Base-by-base conservation (phyloP, 2,888 invertebrate species). In the Drosophila setosimentum region DNA sequence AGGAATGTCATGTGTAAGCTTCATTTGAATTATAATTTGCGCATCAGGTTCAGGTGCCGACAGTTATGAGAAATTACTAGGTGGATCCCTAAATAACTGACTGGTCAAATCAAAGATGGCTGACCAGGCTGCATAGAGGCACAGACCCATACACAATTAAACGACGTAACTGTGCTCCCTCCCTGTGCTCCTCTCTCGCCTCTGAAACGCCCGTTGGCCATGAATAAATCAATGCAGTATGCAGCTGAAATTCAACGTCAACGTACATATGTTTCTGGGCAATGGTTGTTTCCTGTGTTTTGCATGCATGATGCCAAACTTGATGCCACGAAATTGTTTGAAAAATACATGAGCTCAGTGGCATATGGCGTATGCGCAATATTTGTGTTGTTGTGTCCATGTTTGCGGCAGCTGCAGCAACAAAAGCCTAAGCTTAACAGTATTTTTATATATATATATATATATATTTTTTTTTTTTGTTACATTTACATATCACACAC, bases 311-410 rank as follows among this genome's bases (percentile, higher is more conserved):
- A 64, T 78, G 76, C 51, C 74, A 62, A 83, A 78, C 76, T 55
- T 37, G 55, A n/a, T 55, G 37, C 55, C n/a, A 73, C 71, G 71
- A 60, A 71, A 61, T 60, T 68, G 69, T 48, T 77, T 77, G 62
- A 77, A 80, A 79, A 50, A 79, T 79, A 67, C 59, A 80, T 79
- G 70, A 73, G 57, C 42, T 42, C 13, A 29, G 48, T 71, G 55
- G 61, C 81, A 85, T 77, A 83, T 73, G 87, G 83, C 85, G 87
- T 87, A 85, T 85, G 87, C 83, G 83, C 79, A 80, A 85, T 85
- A 71, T 85, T 84, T 84, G 83, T 70, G 37, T 55, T 60, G 57
- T 55, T 54, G 40, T 65, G 32, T 33, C 24, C 55, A 63, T 69
- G 65, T 74, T 73, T 68, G 82, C 78, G 81, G 76, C 87, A 87